These are phyloP conservation scores for Eupsittula cactorum DNA, from an alignment of 2,113 vertebrate genomes.

Conservation along the genomic window DNA sequence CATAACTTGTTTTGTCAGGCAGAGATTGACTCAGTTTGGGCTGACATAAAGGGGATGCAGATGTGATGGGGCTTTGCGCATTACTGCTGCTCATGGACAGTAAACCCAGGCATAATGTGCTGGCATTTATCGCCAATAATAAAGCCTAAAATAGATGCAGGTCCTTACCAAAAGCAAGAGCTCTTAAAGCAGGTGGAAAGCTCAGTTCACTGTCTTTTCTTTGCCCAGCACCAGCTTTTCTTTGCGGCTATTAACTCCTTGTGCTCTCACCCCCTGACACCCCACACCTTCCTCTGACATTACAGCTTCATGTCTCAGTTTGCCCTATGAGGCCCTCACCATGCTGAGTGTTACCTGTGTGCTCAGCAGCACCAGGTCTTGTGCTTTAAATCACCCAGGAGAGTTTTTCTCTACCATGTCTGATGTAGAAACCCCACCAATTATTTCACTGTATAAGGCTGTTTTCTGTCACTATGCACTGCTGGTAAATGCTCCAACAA, in stretches of 20 bases:
- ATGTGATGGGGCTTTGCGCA: accelerated
- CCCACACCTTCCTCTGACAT: not conserved
- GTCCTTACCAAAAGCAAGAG: not conserved
- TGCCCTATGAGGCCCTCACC: accelerated
- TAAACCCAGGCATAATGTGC: not conserved
- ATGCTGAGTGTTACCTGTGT: accelerated
- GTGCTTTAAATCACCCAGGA: not conserved
- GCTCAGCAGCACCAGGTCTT: not conserved
- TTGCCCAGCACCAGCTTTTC: not conserved
- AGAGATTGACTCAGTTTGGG: not conserved
- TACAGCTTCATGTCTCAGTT: accelerated
- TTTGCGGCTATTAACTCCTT: not conserved
- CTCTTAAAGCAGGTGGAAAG: not conserved
- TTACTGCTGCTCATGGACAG: accelerated
- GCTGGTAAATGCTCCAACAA: too few relatives aligned
- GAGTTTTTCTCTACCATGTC: not conserved
- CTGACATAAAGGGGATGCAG: not conserved
- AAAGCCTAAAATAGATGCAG: not conserved
- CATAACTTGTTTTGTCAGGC: not conserved
- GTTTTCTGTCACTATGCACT: not conserved
- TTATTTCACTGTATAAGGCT: not conserved
- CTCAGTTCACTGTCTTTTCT: not conserved
- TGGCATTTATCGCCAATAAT: not conserved
- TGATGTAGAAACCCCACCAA: not conserved
- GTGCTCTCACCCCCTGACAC: not conserved